Percentiles rank a stretch among this genome's conserved stretches.
Conservation (phyloP, 2,113 vertebrate genomes). For the Microtus ochrogaster region DNA sequence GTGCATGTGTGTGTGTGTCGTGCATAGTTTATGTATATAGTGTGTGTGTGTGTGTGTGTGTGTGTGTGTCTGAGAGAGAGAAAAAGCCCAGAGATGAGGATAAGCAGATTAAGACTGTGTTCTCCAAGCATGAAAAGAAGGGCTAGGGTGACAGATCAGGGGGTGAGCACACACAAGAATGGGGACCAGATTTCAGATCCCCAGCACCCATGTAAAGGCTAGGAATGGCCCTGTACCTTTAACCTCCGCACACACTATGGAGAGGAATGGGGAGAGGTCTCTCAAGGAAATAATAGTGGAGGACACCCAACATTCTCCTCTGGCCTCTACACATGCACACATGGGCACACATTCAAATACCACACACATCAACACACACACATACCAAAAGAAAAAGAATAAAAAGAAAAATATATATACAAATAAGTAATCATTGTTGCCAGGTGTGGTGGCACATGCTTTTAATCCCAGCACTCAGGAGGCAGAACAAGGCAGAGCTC, state of each 20-base stretch:
- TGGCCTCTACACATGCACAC: background rate
- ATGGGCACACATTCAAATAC: background rate
- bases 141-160: background rate
- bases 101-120: background rate
- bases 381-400: background rate
- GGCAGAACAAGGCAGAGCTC: background rate
- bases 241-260: background rate
- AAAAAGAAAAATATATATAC: background rate
- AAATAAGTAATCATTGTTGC: background rate
- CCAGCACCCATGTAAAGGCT: background rate
- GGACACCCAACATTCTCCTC: background rate
- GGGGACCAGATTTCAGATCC: background rate
- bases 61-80: background rate
- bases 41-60: too few relatives aligned
- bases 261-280: background rate
- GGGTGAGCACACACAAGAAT: background rate
- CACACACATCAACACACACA: background rate
- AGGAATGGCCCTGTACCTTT: background rate
- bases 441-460: background rate
- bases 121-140: background rate
- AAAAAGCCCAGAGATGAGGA: too few relatives aligned
- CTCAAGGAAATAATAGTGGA: background rate
- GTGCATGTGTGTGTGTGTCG: too few relatives aligned
- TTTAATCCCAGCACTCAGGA: background rate
- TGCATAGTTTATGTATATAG: too few relatives aligned